These are phyloP conservation scores for Vespertilio murinus DNA, from an alignment of 2,797 vertebrate genomes.

Conservation along the genomic window DNA sequence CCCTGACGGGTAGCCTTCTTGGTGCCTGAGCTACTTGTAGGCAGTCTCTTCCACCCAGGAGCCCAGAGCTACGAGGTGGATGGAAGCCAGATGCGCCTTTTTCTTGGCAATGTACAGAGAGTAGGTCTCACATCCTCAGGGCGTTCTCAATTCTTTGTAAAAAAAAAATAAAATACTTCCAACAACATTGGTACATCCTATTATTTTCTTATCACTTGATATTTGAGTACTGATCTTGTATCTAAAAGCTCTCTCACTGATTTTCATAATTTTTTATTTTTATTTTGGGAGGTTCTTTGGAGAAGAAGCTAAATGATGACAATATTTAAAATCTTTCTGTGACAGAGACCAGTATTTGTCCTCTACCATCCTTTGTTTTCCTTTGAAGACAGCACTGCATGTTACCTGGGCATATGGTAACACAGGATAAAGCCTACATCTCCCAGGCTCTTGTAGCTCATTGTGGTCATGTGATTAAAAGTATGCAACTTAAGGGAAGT, in stretches of 20 bases:
- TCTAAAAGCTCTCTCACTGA: not conserved
- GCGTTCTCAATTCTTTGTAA: not conserved
- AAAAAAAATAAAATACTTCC: not conserved
- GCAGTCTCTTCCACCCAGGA: not conserved
- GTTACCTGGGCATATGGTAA: not conserved
- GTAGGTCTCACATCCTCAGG: not conserved
- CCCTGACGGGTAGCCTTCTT: not conserved
- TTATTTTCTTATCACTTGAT: not conserved
- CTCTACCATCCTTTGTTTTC: not conserved
- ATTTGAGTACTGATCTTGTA: not conserved
- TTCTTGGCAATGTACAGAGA: not conserved
- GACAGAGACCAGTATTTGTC: not conserved
- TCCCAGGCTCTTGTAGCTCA: not conserved
- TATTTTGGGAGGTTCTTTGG: not conserved
- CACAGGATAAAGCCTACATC: not conserved
- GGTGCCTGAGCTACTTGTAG: not conserved
- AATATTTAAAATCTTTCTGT: constrained; percentile 1
- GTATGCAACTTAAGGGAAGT: not conserved
- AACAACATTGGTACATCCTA: not conserved
- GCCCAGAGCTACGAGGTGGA: not conserved
- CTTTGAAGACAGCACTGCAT: not conserved
- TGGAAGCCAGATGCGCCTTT: not conserved
- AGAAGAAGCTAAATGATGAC: not conserved
- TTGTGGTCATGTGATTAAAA: not conserved
- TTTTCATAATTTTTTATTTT: not conserved